Base-by-base conservation (phyloP, 2,888 invertebrate genomes). In the Standfussiana lucernea region DNA sequence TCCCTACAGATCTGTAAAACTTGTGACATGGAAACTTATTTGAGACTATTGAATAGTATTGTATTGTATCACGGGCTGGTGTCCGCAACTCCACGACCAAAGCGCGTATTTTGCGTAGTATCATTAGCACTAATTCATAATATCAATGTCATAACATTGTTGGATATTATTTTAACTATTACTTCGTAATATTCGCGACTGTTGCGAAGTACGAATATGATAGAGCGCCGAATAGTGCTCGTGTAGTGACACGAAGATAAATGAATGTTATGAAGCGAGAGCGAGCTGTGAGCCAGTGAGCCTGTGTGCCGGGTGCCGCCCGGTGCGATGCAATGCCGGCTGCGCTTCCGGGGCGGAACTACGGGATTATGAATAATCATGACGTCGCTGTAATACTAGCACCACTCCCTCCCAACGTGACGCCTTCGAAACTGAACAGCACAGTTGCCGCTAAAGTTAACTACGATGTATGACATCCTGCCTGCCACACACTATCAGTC, bases 341-440 rank as follows among this genome's bases (percentile, higher is more conserved):
- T 37, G 45, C n/a, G 45, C 45, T 24, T 37, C 72, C 24, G 28
- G 18, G 15, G 15, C 15, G 69, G 67, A 45, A 75, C 67, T 67
- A 37, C 37, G 37, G 45, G 13, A n/a, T 24, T 59, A 75, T 67
- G 75, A 66, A 75, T 50, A 62, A 50, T 76, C 76, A 75, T 18
- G 69, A 76, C n/a, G 45, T 32, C 8, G 32, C 53, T n/a, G 32
- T 65, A 59, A 32, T 47, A 47, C 32, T 37, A 50, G 28, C 61
- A 11, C 15, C 69, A 15, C 42, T 42, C 28, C 28, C 61, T 68
- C 28, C 18, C 35, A 68, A 75, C 32, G 28, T 24, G 42, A 28
- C n/a, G 5, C 15, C 32, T 59, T 37, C 28, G 59, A 13, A 35
- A 73, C 73, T 42, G 35, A 42, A 64, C 18, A 35, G 35, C 28